Base-by-base conservation (phyloP, 2,888 invertebrate genomes). In the Unio delphinus region DNA sequence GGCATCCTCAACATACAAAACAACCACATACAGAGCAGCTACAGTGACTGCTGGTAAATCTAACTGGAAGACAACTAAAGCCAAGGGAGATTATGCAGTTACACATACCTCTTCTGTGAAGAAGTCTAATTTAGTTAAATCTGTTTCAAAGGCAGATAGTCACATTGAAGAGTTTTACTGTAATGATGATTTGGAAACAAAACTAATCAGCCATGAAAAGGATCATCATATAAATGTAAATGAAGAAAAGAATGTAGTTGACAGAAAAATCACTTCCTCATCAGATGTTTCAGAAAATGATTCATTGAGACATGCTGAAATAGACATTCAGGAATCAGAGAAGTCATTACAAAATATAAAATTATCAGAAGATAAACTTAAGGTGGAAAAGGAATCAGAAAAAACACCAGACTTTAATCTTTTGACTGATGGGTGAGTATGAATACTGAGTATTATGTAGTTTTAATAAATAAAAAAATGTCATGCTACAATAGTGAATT, bases 1-100 rank as follows among this genome's bases (percentile, higher is more conserved):
- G 23, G 59, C 68, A 55, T 70, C 76, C 34, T 72, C 82, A 17
- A 81, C 73, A 61, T 66, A 77, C 20, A 70, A 75, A 58, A 72
- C 74, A 23, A 58, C 60, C 17, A 75, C 75, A 28, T 77, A 77
- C 60, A 64, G 73, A 28, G 69, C 75, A 30, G 59, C 71, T 26
- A 77, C 71, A 18, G 64, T 65, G 20, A 45, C 45, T 45, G 45
- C 45, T 45, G 11, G 45, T 45, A 45, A 45, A 45, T 45, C 45
- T 45, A 45, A 45, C 3, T 11, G 11, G 15, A 45, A 15, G 15
- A 45, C 45, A 45, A 45, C 4, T 45, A 45, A 45, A 45, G 45
- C 15, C 45, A 45, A 45, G 45, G 45, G 45, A 45, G 15, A 45
- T 45, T 45, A 45, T 45, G 45, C 45, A 15, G 45, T 45, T 15